Conservation (phyloP, 2,797 vertebrate genomes). For the Rhinogobio ventralis region DNA sequence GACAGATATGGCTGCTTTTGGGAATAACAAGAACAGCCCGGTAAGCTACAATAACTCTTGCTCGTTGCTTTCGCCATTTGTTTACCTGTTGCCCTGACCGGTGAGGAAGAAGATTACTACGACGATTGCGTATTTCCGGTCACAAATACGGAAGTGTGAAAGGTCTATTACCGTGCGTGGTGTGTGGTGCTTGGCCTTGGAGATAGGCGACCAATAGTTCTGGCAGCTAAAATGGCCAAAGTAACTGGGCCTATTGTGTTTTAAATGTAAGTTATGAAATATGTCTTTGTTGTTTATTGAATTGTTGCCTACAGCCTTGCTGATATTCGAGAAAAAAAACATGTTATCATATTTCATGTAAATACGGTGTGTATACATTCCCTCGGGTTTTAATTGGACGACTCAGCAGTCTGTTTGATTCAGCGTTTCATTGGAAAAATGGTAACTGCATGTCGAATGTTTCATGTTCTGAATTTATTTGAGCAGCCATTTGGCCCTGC, state of each 20-base stretch:
- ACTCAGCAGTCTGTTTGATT: not conserved
- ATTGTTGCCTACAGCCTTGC: not conserved
- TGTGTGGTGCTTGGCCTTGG: not conserved
- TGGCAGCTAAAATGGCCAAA: not conserved
- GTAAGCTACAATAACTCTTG: too few relatives aligned
- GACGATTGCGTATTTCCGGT: too few relatives aligned
- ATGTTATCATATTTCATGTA: not conserved
- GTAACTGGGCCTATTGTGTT: not conserved
- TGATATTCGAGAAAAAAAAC: not conserved
- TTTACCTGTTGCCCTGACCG: too few relatives aligned
- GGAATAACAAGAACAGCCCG: too few relatives aligned
- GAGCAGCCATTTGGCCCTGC: conserved; percentile 33
- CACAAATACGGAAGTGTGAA: too few relatives aligned
- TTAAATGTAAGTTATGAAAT: not conserved
- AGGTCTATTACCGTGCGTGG: too few relatives aligned
- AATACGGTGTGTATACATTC: conserved; percentile 1
- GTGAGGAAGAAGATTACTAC: too few relatives aligned
- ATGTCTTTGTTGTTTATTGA: not conserved
- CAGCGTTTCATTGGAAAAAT: not conserved
- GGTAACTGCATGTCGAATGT: not conserved
- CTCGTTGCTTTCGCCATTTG: too few relatives aligned
- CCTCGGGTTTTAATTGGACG: not conserved
- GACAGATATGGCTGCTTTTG: too few relatives aligned
- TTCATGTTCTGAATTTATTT: conserved; percentile 28
- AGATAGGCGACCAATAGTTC: not conserved